These are phyloP conservation scores for Pyrgus malvae DNA, from an alignment of 2,888 invertebrate genomes.

Conservation along the genomic window DNA sequence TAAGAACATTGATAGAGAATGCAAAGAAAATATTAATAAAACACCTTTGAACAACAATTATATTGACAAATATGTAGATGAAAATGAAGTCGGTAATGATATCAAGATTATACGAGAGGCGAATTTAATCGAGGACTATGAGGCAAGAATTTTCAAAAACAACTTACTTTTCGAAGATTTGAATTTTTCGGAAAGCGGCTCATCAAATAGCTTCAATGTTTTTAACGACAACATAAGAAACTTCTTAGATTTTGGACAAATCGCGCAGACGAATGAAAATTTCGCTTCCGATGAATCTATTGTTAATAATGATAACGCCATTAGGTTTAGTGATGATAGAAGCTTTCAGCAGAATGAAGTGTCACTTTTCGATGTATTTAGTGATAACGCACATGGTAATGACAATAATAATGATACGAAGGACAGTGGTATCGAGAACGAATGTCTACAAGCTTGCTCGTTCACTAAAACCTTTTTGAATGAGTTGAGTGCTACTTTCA, in stretches of 20 bases:
- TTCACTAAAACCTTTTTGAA: conserved; percentile 44
- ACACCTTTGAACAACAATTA: neutral
- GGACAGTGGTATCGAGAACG: conserved; percentile 46
- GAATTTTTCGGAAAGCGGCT: too few relatives aligned
- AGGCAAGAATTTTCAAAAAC: neutral
- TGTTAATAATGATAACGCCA: neutral
- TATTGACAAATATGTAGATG: neutral
- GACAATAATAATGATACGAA: conserved; percentile 27
- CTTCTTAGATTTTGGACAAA: neutral
- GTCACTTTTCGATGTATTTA: neutral
- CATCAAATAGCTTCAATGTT: neutral
- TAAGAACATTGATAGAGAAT: neutral
- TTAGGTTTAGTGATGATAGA: neutral
- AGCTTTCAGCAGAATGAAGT: too few relatives aligned
- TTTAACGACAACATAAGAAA: neutral
- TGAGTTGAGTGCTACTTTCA: conserved; percentile 44
- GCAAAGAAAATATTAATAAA: neutral
- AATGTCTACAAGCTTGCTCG: conserved; percentile 37
- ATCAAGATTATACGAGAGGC: neutral
- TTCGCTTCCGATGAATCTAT: neutral
- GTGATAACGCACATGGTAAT: neutral
- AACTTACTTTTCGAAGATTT: too few relatives aligned
- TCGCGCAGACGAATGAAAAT: neutral
- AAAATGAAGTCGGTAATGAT: neutral
- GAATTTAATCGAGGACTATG: neutral